These are phyloP conservation scores for Adelphocoris suturalis DNA, from an alignment of 2,888 invertebrate species.

Conservation along the genomic window DNA sequence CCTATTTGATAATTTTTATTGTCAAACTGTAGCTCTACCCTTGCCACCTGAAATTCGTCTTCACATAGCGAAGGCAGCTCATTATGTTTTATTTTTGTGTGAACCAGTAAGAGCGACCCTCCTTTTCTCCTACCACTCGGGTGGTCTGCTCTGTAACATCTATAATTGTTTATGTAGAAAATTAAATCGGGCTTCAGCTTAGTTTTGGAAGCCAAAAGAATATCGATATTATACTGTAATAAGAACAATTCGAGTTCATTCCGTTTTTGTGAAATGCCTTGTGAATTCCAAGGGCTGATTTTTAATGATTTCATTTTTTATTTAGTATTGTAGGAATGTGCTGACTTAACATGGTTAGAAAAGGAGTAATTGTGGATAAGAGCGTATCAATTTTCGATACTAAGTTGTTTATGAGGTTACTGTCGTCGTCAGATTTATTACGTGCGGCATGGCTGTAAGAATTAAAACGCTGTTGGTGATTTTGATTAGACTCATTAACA, in stretches of 20 bases:
- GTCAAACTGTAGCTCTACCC: neutral
- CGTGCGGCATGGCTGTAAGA: neutral
- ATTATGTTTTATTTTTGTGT: neutral
- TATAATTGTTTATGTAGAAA: constrained; percentile 21
- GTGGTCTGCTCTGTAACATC: constrained; percentile 4
- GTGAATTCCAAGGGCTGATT: constrained; percentile 35
- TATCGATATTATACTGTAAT: constrained; percentile 33
- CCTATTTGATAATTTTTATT: neutral
- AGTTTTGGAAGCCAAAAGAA: constrained; percentile 28
- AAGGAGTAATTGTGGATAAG: constrained; percentile 35
- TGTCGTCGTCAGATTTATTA: neutral
- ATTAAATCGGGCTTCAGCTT: constrained; percentile 20
- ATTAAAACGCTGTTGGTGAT: neutral
- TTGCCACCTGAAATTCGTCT: constrained; percentile 29
- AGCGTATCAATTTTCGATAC: constrained; percentile 25
- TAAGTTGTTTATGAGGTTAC: neutral
- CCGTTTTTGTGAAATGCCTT: constrained; percentile 30
- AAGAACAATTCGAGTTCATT: constrained; percentile 5
- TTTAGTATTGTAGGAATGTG: neutral
- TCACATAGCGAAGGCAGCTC: constrained; percentile 22
- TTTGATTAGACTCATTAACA: neutral
- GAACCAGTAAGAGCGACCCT: constrained; percentile 6
- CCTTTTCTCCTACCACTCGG: constrained; percentile 40
- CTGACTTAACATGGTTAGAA: neutral
- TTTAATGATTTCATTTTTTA: constrained; percentile 17